phyloP scores from a whole-genome alignment of 2,888 invertebrate genomes.

The Serripes groenlandicus region DNA sequence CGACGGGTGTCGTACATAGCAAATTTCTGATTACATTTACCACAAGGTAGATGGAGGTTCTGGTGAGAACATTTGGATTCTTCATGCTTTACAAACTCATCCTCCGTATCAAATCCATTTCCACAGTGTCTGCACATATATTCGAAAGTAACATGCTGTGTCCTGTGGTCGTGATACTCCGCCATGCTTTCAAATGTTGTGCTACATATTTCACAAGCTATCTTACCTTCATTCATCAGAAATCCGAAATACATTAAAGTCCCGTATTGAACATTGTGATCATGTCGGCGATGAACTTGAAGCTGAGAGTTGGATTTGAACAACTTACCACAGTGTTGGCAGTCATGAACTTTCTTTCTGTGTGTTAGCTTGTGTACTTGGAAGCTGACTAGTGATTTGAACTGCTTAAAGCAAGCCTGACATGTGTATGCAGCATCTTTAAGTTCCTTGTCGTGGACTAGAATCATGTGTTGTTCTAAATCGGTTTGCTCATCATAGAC shows the following conservation, averaged over 20 bases:
- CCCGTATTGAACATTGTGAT: constrained; percentile 60
- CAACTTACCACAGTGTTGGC: constrained; percentile 50
- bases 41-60: constrained; percentile 52
- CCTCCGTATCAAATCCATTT: constrained; percentile 49
- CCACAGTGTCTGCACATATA: constrained; percentile 52
- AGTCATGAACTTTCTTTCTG: constrained; percentile 53
- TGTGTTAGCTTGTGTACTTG: constrained; percentile 63
- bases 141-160: constrained; percentile 47
- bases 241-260: constrained; percentile 62
- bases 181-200: constrained; percentile 56
- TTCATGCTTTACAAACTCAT: constrained; percentile 39
- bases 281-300: constrained; percentile 50
- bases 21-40: constrained; percentile 48
- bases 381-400: constrained; percentile 54
- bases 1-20: constrained; percentile 52
- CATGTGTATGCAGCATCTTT: constrained; percentile 56
- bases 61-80: constrained; percentile 36
- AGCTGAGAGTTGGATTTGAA: constrained; percentile 53
- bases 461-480: constrained; percentile 50
- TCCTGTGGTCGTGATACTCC: constrained; percentile 54
- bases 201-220: constrained; percentile 61
- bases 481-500: constrained; percentile 40
- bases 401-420: constrained; percentile 52
- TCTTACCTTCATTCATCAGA: constrained; percentile 43
- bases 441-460: constrained; percentile 43